Base-by-base conservation (phyloP, 2,888 invertebrate genomes). In the Lucinisca nassula region DNA sequence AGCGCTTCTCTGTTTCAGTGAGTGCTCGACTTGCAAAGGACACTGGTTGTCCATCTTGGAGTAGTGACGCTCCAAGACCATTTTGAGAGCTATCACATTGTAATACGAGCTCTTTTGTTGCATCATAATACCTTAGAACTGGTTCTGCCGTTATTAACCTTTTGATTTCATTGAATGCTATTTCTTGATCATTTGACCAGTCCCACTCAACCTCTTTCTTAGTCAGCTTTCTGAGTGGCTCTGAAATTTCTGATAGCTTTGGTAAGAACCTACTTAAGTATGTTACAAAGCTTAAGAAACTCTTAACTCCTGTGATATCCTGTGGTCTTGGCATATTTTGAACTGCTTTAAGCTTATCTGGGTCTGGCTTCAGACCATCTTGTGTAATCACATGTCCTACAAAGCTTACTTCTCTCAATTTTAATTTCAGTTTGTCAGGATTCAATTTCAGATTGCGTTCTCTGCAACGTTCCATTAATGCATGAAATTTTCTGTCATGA, bases 21-120 rank as follows among this genome's bases (percentile, higher is more conserved):
- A 92, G 74, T 12, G 87, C 78, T 37, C 87, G n/a, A 24, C 90
- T 91, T 17, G 91, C 90, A 85, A 89, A 90, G 6, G 90, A 85
- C 12, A 91, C 82, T 12, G 84, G 85, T 14, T 87, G 74, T 8
- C 84, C 82, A 0, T 82, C 81, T 73, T 91, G 91, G 4, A 91
- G 32, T 2, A 91, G 75, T 45, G 80, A 79, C 0, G 85, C 80
- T 37, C 90, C 88, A 8, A 90, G 76, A 38, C 91, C 92, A 73
- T 61, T 61, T 49, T 85, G 81, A 24, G 92, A 90, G 1, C 84
- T 80, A 74, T 92, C 90, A 2, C 78, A 55, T 49, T 88, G 85
- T 8, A 90, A 73, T 6, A 24, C 49, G 8, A 77, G 73, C 21
- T 58, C 24, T 38, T 55, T 58, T n/a, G 24, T 73, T 30, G 61